phyloP scores from a whole-genome alignment of 2,888 invertebrate species.

The Petrolisthes cinctipes region DNA sequence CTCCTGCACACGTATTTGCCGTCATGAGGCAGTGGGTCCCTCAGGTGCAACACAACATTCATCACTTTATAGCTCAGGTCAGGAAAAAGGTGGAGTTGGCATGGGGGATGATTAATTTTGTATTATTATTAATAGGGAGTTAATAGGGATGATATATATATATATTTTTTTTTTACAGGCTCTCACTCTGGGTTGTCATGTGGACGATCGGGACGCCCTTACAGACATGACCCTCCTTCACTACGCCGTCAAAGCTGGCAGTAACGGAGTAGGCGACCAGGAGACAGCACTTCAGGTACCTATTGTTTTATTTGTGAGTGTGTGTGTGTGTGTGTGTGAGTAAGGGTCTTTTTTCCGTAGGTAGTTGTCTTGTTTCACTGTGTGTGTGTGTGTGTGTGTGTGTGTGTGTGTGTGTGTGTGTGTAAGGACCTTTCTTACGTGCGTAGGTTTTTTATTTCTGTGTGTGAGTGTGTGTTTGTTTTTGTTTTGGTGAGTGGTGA shows the following conservation, averaged over 20 bases:
- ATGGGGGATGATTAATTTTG: neutral
- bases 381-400: neutral
- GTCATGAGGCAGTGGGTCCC: slow-evolving; percentile 73
- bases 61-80: slow-evolving; percentile 71
- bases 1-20: slow-evolving; percentile 71
- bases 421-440: neutral
- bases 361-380: neutral
- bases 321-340: slow-evolving; percentile 5
- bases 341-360: neutral
- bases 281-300: slow-evolving; percentile 66
- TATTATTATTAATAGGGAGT: slow-evolving; percentile 10
- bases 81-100: neutral
- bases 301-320: neutral
- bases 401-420: neutral
- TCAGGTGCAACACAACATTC: slow-evolving; percentile 71
- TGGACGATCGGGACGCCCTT: slow-evolving; percentile 72
- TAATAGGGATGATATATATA: slow-evolving; percentile 1
- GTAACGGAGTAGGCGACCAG: slow-evolving; percentile 70
- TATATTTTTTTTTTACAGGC: slow-evolving; percentile 68
- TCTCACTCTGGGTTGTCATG: slow-evolving; percentile 70
- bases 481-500: too few species aligned
- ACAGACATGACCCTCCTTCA: slow-evolving; percentile 73
- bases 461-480: neutral
- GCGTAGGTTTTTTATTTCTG: neutral
- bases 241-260: slow-evolving; percentile 73